Evolutionary conservation across 2,797 vertebrate species (phyloP), one percentile per base, ranked within the genome.

Genomic region (Acridotheres tristis): DNA sequence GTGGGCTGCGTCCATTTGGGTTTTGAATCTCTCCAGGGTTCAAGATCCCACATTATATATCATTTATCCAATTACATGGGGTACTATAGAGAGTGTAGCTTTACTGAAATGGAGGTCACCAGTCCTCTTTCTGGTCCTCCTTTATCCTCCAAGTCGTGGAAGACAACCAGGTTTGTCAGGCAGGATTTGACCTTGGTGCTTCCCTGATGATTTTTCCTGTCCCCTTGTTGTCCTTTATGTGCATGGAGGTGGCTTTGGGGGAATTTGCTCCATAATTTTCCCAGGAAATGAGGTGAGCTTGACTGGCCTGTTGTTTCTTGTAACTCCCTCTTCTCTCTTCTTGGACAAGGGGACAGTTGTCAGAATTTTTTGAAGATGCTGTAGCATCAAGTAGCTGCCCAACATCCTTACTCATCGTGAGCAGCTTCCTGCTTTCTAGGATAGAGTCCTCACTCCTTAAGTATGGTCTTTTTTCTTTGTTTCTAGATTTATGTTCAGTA

Each of bases 401-500:
- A 63, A 30, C 16, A 65, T 10, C 21, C 20, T 57, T 27, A 59
- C 5, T 71, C 29, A 30, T 34, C 0, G 0, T 34, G 11, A 50
- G 11, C 32, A 62, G 38, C 30, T 54, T 57, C 22, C 15, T 77
- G 34, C 66, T 88, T 93, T 83, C 68, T 71, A 65, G 50, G 50
- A n/a, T 51, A 14, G 77, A 65, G 7, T 68, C 32, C 27, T 76
- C 67, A 16, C 17, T 71, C 42, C 10, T 50, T 68, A 47, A 83
- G 23, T 61, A 38, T 1, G 8, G 4, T 16, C 13, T 63, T 79
- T 71, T 48, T 47, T 38, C 36, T 65, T 83, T 69, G 4, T 40
- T 85, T 80, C 45, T 85, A n/a, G 25, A 71, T 95, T 91, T 91
- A 72, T 75, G 73, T 65, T 79, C 22, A 22, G 40, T 75, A 65